Conservation (phyloP, 2,113 vertebrate species). For the Lamprotornis superbus region DNA sequence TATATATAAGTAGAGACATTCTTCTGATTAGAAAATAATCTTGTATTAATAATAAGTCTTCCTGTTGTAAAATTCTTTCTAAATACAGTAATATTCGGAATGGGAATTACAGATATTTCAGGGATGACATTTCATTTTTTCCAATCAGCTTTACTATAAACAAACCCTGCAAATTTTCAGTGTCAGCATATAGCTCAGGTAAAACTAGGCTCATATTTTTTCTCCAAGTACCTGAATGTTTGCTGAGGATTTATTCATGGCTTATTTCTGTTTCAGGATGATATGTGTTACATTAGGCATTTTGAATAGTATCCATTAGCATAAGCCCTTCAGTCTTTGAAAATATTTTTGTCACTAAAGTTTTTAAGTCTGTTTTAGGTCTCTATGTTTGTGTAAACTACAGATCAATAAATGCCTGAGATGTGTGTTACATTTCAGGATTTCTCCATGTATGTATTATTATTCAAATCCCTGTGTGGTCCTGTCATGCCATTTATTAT, state of each 20-base stretch:
- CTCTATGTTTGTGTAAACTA: slow-evolving; percentile 24
- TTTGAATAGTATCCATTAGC: neutral
- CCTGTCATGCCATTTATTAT: slow-evolving; percentile 7
- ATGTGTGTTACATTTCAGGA: neutral
- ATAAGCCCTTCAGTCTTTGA: neutral
- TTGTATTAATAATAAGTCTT: slow-evolving; percentile 17
- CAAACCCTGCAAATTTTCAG: neutral
- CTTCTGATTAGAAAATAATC: slow-evolving; percentile 35
- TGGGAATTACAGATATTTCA: neutral
- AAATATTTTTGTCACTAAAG: slow-evolving; percentile 5
- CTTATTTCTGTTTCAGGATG: neutral
- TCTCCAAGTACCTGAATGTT: neutral
- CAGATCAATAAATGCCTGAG: neutral
- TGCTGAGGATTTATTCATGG: neutral
- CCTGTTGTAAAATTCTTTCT: slow-evolving; percentile 36
- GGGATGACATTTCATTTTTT: slow-evolving; percentile 3
- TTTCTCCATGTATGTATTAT: neutral
- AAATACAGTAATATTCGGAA: slow-evolving; percentile 1
- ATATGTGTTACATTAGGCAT: neutral
- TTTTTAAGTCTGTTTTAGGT: slow-evolving; percentile 32
- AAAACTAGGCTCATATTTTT: neutral
- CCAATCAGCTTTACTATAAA: slow-evolving; percentile 33
- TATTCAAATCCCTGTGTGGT: slow-evolving; percentile 39
- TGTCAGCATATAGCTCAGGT: neutral
- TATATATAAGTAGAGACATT: slow-evolving; percentile 1